These are phyloP conservation scores for Ceratina japonica DNA, from an alignment of 1,140 invertebrate genomes.

Conservation along the genomic window DNA sequence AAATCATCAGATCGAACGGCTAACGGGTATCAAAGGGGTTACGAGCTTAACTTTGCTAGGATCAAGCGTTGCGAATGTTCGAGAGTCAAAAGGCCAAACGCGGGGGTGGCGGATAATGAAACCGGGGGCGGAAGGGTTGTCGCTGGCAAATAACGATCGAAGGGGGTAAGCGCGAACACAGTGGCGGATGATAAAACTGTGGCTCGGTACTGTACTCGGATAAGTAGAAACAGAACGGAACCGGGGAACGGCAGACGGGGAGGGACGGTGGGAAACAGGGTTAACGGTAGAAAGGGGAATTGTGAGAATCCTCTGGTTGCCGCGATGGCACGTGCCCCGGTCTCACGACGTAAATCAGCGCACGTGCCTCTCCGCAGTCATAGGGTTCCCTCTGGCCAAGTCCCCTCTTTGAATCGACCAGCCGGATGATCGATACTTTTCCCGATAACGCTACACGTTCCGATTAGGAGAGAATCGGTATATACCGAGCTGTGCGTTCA, in stretches of 20 bases:
- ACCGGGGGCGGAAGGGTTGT: not conserved
- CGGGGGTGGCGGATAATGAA: not conserved
- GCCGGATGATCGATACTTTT: conserved; percentile 46
- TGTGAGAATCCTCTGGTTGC: conserved; percentile 48
- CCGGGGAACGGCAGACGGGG: not conserved
- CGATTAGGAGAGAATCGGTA: too few species aligned
- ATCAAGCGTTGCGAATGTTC: not conserved
- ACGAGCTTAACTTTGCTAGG: not conserved
- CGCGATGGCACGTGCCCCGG: conserved; percentile 50
- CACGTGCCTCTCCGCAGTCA: conserved; percentile 47
- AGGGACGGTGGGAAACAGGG: conserved; percentile 1
- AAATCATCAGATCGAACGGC: too few species aligned
- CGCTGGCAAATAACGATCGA: not conserved
- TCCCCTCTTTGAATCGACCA: conserved; percentile 23
- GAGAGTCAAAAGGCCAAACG: not conserved
- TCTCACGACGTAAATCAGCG: conserved; percentile 61
- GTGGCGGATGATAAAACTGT: conserved; percentile 4
- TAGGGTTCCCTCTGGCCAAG: conserved; percentile 25
- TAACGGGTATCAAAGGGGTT: not conserved
- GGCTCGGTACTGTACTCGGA: not conserved
- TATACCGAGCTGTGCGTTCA: too few species aligned
- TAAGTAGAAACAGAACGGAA: conserved; percentile 12
- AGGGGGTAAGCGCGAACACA: not conserved
- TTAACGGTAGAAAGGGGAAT: conserved; percentile 13
- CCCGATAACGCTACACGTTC: conserved; percentile 3